These are phyloP conservation scores for Drosophila colorata DNA, from an alignment of 2,888 invertebrate genomes.

Conservation along the genomic window DNA sequence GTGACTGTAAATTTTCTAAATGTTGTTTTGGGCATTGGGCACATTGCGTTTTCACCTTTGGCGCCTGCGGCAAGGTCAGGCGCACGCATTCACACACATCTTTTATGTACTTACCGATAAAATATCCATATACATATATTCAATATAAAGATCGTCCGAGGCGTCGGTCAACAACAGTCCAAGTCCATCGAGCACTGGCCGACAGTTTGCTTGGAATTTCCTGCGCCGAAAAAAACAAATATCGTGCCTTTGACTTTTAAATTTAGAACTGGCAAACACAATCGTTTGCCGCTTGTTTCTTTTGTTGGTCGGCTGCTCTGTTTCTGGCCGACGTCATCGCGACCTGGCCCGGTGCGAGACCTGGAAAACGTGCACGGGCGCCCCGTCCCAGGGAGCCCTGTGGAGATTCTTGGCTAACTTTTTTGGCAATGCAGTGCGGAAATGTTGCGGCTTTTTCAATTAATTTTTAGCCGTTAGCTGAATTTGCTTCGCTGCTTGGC, in stretches of 20 bases:
- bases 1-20: conserved; percentile 16
- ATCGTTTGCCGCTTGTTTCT: conserved; percentile 39
- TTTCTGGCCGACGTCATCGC: conserved; percentile 48
- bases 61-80: conserved; percentile 66
- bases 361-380: conserved; percentile 57
- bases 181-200: conserved; percentile 43
- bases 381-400: background rate
- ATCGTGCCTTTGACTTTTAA: conserved; percentile 73
- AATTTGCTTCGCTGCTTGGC: conserved; percentile 20
- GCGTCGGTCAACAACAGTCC: conserved; percentile 48
- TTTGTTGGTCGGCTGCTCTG: conserved; percentile 9
- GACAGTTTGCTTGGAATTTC: conserved; percentile 58
- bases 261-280: conserved; percentile 70
- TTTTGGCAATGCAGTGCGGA: conserved; percentile 70
- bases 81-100: conserved; percentile 23
- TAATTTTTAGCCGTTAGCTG: conserved; percentile 56
- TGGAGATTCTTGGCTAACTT: conserved; percentile 31
- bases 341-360: conserved; percentile 12
- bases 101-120: conserved; percentile 76
- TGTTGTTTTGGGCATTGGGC: conserved; percentile 14
- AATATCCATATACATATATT: conserved; percentile 51
- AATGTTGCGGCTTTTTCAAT: conserved; percentile 63
- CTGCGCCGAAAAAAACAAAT: conserved; percentile 28
- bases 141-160: conserved; percentile 44
- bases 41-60: conserved; percentile 66